Conservation (phyloP, 1,140 invertebrate species). For the Diprion similis region DNA sequence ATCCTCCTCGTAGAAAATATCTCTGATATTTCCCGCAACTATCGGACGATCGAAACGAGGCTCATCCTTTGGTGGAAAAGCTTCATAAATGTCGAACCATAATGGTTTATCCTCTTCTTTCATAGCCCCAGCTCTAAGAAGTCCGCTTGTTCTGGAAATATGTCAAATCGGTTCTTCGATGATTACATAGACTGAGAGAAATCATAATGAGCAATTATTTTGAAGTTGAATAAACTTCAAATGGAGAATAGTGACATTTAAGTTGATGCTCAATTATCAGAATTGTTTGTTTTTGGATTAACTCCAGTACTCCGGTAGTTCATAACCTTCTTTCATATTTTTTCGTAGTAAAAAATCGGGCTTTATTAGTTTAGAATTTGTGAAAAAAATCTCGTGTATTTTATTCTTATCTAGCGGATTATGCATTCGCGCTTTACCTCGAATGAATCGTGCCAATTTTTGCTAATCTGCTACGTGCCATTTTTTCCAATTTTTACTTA, state of each 20-base stretch:
- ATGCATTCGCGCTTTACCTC: constrained; percentile 59
- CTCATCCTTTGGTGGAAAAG: constrained; percentile 83
- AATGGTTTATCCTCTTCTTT: constrained; percentile 80
- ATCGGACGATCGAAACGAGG: constrained; percentile 74
- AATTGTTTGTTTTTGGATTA: not conserved
- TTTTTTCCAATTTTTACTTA: constrained; percentile 37
- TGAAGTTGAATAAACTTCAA: not conserved
- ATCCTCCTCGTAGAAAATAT: constrained; percentile 90
- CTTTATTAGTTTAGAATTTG: constrained; percentile 4
- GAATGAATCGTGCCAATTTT: constrained; percentile 76
- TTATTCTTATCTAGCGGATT: constrained; percentile 9
- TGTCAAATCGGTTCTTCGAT: constrained; percentile 14
- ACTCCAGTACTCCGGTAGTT: too few relatives aligned
- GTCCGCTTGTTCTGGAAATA: constrained; percentile 72
- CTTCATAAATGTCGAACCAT: constrained; percentile 90
- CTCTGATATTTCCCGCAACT: constrained; percentile 64
- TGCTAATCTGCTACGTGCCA: constrained; percentile 74
- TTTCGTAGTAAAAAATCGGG: not conserved
- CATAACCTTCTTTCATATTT: too few relatives aligned
- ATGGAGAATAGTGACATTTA: not conserved
- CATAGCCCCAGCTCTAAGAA: constrained; percentile 78
- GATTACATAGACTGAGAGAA: constrained; percentile 18
- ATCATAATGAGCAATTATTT: not conserved
- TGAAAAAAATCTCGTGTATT: not conserved
- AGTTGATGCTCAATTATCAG: not conserved